phyloP scores from a whole-genome alignment of 2,888 invertebrate species.

The Dicyrtoma fusca region DNA sequence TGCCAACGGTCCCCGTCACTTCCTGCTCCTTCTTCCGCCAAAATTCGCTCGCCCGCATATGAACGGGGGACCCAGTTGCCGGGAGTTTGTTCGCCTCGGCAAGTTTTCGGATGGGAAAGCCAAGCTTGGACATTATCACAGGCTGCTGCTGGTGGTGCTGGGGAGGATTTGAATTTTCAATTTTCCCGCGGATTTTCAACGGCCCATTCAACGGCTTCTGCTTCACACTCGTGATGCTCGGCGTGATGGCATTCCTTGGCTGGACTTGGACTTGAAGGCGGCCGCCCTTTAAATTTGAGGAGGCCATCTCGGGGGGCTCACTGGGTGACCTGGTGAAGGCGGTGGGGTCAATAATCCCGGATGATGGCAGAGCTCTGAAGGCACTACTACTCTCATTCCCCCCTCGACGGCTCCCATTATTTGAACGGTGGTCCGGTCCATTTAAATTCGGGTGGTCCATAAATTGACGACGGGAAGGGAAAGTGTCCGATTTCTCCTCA shows the following conservation, averaged over 20 bases:
- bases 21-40: constrained; percentile 57
- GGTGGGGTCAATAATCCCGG: neutral
- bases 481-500: constrained; percentile 5
- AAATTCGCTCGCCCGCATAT: constrained; percentile 56
- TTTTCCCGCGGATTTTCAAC: neutral
- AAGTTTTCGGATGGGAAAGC: constrained; percentile 53
- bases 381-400: too few species aligned
- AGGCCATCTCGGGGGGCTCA: constrained; percentile 52
- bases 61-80: constrained; percentile 50
- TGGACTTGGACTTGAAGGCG: neutral
- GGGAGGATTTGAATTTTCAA: too few species aligned
- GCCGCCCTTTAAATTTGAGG: too few species aligned
- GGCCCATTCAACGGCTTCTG: neutral
- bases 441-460: too few species aligned
- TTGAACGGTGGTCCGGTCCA: too few species aligned
- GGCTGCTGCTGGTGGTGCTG: constrained; percentile 27
- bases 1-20: constrained; percentile 38
- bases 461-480: too few species aligned
- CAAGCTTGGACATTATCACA: constrained; percentile 52
- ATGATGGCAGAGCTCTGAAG: too few species aligned
- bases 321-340: constrained; percentile 46
- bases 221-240: neutral
- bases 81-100: constrained; percentile 35
- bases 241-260: constrained; percentile 13
- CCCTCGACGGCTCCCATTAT: neutral